Base-by-base conservation (phyloP, 2,888 invertebrate genomes). In the Hypercompe scribonia region DNA sequence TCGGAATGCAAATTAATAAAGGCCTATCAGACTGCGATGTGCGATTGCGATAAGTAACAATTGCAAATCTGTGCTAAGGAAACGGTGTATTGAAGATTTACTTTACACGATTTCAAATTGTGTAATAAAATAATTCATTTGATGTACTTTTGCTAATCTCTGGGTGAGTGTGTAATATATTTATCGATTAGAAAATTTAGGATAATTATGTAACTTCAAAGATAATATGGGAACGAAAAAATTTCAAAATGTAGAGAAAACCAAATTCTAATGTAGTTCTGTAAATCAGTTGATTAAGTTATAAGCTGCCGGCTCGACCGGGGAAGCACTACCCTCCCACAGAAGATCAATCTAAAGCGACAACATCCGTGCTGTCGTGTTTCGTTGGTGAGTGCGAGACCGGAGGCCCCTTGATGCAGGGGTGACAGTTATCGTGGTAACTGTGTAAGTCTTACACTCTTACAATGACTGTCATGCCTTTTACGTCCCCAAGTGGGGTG, bases 201-300 rank as follows among this genome's bases (percentile, higher is more conserved):
- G 54, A 13, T n/a, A 36, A n/a, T 18, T 36, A 36, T n/a, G 15
- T 36, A 36, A 33, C 36, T n/a, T 24, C 0, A 34, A 33, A 21
- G 42, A 28, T 42, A 42, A 18, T 8, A 39, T 50, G 18, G 93
- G 90, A 4, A 28, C 11, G n/a, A n/a, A n/a, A n/a, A n/a, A n/a
- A n/a, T n/a, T n/a, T n/a, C n/a, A n/a, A n/a, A n/a, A n/a, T n/a
- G n/a, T n/a, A 58, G 4, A 58, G 28, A n/a, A 28, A 31, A 58
- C 15, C 58, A 58, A 58, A 61, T 31, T 28, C 3, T 31, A 61
- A 61, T 61, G 15, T 50, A 31, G 31, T 28, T 61, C 15, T 28
- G 13, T 5, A 11, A 31, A 31, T 15, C 0, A 1, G 5, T 15
- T 31, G 31, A 61, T 61, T 18, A 4, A 31, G 3, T 31, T 61